Evolutionary conservation across 2,888 invertebrate species (phyloP).

Genomic region (Sarcophaga subvicina): DNA sequence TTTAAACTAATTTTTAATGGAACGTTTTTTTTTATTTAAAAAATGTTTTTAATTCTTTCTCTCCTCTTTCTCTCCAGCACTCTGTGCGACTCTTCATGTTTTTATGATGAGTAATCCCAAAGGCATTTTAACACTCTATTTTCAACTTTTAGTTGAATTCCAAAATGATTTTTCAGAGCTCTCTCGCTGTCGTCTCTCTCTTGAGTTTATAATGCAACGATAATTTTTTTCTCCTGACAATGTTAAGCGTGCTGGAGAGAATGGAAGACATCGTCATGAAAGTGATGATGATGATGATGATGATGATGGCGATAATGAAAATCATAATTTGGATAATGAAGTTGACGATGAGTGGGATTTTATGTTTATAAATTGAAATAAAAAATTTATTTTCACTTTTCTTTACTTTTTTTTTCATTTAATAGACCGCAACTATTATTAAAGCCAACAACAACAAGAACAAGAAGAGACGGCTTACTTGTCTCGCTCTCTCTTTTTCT

Average conservation of each 20-base stretch:
- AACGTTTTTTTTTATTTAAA: not conserved
- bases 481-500: not conserved
- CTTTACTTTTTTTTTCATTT: slow-evolving; percentile 54
- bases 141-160: slow-evolving; percentile 59
- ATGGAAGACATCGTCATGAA: slow-evolving; percentile 25
- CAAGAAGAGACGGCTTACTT: too few relatives aligned
- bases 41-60: not conserved
- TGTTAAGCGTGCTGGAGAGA: not conserved
- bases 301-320: slow-evolving; percentile 19
- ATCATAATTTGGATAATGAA: slow-evolving; percentile 49
- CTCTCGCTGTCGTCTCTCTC: not conserved
- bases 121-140: slow-evolving; percentile 60
- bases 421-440: slow-evolving; percentile 65
- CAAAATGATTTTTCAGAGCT: slow-evolving; percentile 60
- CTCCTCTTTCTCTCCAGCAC: not conserved
- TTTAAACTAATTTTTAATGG: too few relatives aligned
- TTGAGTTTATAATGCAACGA: slow-evolving; percentile 44
- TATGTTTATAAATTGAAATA: slow-evolving; percentile 55
- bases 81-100: not conserved
- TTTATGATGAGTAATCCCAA: slow-evolving; percentile 28
- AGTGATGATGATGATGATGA: slow-evolving; percentile 12
- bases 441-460: slow-evolving; percentile 39
- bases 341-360: slow-evolving; percentile 55
- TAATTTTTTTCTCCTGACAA: slow-evolving; percentile 9
- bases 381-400: slow-evolving; percentile 64